These are phyloP conservation scores for Pterophyllum scalare DNA, from an alignment of 2,113 vertebrate genomes.

Conservation along the genomic window DNA sequence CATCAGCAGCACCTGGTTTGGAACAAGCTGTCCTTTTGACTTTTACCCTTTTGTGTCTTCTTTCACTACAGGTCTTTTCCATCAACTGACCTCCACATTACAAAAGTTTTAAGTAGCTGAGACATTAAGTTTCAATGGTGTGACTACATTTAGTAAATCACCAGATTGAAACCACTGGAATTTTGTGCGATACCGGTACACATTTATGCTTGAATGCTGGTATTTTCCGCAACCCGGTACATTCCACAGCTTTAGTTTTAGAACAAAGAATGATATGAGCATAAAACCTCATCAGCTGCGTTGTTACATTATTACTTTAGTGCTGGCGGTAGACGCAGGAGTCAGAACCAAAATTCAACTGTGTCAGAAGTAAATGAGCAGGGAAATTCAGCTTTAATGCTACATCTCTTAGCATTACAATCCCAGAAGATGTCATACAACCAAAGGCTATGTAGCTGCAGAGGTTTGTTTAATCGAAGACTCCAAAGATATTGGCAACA, in stretches of 20 bases:
- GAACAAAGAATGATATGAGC: not conserved
- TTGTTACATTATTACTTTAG: not conserved
- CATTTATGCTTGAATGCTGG: not conserved
- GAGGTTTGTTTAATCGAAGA: slow-evolving; percentile 55
- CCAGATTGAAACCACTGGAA: not conserved
- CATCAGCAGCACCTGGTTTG: not conserved
- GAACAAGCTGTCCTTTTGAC: not conserved
- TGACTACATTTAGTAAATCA: not conserved
- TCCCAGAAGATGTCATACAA: slow-evolving; percentile 39
- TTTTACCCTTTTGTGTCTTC: not conserved
- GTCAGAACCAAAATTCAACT: not conserved
- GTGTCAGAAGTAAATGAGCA: slow-evolving; percentile 24
- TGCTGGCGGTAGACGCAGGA: not conserved
- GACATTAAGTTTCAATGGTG: not conserved
- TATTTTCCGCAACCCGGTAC: not conserved
- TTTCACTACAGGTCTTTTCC: not conserved
- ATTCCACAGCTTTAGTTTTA: not conserved
- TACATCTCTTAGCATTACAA: slow-evolving; percentile 34
- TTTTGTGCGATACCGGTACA: not conserved
- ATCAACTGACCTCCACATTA: not conserved
- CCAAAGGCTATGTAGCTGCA: slow-evolving; percentile 28
- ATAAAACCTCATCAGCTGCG: not conserved
- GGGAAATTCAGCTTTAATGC: not conserved
- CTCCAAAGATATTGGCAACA: slow-evolving; percentile 54
- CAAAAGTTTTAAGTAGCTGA: not conserved